phyloP scores from a whole-genome alignment of 2,113 vertebrate genomes.

The Bos taurus region DNA sequence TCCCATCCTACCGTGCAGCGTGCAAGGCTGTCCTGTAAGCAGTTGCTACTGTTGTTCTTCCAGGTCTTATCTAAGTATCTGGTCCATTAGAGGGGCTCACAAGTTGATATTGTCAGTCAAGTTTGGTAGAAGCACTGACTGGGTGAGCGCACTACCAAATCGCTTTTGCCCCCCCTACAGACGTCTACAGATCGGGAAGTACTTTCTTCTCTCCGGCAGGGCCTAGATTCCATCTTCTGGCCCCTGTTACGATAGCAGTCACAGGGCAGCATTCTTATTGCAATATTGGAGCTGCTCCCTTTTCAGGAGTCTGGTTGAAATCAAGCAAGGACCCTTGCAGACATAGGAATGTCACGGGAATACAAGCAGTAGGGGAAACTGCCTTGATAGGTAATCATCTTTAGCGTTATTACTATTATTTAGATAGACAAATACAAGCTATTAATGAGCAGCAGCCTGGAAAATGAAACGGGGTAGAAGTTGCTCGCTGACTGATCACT shows the following conservation, averaged over 20 bases:
- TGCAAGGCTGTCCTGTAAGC: no score
- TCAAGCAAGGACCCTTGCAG: background rate
- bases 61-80: background rate
- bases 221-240: fast-evolving
- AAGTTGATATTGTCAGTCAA: fast-evolving
- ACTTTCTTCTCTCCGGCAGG: fast-evolving
- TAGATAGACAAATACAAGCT: background rate
- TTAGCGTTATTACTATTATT: background rate
- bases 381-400: background rate
- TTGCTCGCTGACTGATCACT: background rate
- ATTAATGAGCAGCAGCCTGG: background rate
- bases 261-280: fast-evolving
- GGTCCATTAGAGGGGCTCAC: background rate
- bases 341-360: background rate
- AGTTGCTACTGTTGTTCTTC: background rate
- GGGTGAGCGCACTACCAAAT: background rate
- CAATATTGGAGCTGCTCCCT: no score
- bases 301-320: fast-evolving
- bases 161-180: background rate
- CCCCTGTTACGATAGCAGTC: fast-evolving
- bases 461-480: background rate
- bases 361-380: fast-evolving
- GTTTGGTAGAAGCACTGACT: background rate
- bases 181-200: no score
- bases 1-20: fast-evolving